A percentile compares a stretch with the other conserved stretches of the same genome.
Evolutionary conservation across 2,888 invertebrate species (phyloP).

Genomic region (Rhingia campestris): DNA sequence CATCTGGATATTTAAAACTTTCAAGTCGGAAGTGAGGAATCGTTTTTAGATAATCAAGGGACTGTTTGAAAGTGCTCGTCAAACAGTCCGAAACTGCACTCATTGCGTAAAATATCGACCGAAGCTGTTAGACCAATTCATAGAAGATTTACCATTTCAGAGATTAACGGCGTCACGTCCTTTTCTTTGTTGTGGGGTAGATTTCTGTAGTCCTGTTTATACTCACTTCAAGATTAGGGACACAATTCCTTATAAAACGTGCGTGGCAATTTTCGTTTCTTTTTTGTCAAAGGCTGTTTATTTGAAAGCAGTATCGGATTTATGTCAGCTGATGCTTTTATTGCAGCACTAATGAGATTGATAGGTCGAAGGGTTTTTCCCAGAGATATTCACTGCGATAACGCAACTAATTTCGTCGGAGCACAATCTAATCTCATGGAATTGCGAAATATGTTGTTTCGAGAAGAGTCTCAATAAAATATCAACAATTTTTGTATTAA

Average conservation of each 20-base stretch:
- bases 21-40: not conserved
- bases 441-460: slow-evolving; percentile 6
- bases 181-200: not conserved
- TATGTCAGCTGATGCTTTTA: too few relatives aligned
- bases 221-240: too few relatives aligned
- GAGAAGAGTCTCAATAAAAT: not conserved
- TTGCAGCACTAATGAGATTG: too few relatives aligned
- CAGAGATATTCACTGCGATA: not conserved
- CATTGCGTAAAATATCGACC: not conserved
- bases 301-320: too few relatives aligned
- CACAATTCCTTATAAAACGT: too few relatives aligned
- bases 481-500: slow-evolving; percentile 6
- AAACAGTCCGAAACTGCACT: not conserved
- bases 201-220: too few relatives aligned
- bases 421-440: slow-evolving; percentile 4
- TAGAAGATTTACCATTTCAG: not conserved
- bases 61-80: not conserved
- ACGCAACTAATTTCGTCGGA: slow-evolving; percentile 7
- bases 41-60: slow-evolving; percentile 1
- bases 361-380: not conserved
- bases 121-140: not conserved
- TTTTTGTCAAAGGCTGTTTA: too few relatives aligned
- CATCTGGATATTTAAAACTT: too few relatives aligned
- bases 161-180: not conserved
- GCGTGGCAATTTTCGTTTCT: too few relatives aligned